Percentiles rank a stretch among this genome's conserved stretches.
These are phyloP conservation scores for Sitta europaea DNA, from an alignment of 2,113 vertebrate species.

Conservation along the genomic window DNA sequence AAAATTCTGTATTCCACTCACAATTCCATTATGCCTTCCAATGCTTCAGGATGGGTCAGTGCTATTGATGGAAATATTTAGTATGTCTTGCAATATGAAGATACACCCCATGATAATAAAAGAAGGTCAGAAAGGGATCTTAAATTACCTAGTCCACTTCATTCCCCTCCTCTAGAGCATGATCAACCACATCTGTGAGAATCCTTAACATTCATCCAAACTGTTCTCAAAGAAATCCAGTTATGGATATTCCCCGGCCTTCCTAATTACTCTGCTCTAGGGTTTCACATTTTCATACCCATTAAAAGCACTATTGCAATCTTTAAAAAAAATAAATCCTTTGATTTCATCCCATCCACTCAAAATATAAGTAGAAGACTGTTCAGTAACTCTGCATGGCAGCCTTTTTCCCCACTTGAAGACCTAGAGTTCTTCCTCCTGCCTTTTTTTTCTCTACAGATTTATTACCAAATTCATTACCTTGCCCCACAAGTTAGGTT, in stretches of 20 bases:
- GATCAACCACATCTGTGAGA: not conserved
- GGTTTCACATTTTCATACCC: not conserved
- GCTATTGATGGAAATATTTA: not conserved
- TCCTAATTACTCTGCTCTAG: not conserved
- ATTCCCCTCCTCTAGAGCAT: not conserved
- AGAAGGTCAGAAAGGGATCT: not conserved
- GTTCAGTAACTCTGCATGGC: not conserved
- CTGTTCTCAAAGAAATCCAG: not conserved
- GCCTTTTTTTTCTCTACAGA: not conserved
- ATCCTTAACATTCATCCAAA: not conserved
- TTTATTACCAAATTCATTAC: not conserved
- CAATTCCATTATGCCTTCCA: not conserved
- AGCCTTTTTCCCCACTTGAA: not conserved
- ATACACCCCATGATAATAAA: not conserved
- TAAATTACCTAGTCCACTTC: not conserved
- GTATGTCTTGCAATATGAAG: not conserved
- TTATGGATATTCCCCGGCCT: not conserved
- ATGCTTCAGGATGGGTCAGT: not conserved
- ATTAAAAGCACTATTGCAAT: not conserved
- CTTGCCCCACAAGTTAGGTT: not conserved
- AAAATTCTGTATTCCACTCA: not conserved
- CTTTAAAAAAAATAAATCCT: not conserved
- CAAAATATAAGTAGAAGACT: not conserved
- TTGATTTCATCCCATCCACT: not conserved
- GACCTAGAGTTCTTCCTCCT: not conserved